Percentiles rank a stretch among this genome's conserved stretches.
Conservation (phyloP, 1,140 invertebrate genomes). For the Macrostomum lignano region DNA sequence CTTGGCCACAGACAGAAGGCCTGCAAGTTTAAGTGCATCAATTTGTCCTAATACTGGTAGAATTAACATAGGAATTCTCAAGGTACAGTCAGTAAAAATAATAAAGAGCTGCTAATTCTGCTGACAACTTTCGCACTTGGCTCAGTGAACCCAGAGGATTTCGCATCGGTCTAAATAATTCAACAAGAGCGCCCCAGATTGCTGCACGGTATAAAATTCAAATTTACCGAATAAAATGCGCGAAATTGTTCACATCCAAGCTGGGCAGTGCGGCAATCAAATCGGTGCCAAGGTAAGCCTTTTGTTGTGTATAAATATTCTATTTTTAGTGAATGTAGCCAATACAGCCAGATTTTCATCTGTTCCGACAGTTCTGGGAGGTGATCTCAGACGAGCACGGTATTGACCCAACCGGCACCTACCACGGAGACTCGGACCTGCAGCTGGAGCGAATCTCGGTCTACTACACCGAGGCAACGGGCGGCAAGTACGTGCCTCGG, state of each 20-base stretch:
- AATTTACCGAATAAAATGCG: conserved; percentile 42
- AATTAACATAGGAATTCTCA: too few relatives aligned
- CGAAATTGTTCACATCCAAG: conserved; percentile 66
- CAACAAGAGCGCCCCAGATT: too few relatives aligned
- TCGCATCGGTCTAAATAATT: too few relatives aligned
- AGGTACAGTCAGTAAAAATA: too few relatives aligned
- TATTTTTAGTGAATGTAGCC: not conserved
- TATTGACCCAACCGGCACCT: conserved; percentile 23
- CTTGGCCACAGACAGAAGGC: too few relatives aligned
- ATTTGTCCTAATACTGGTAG: too few relatives aligned
- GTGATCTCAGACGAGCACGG: conserved; percentile 40
- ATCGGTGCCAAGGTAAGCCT: conserved; percentile 53
- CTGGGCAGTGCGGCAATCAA: conserved; percentile 66
- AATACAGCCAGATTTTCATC: conserved; percentile 31
- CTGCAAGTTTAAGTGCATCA: too few relatives aligned
- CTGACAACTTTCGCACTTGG: too few relatives aligned
- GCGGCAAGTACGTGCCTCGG: conserved; percentile 53
- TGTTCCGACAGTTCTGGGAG: conserved; percentile 42
- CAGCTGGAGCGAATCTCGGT: conserved; percentile 64
- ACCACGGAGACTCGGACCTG: conserved; percentile 37
- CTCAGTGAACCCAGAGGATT: too few relatives aligned
- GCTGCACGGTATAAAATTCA: not conserved
- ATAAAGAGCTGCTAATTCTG: too few relatives aligned
- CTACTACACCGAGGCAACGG: conserved; percentile 61
- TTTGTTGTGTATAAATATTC: conserved; percentile 1